Evolutionary conservation across 2,113 vertebrate genomes (phyloP), one percentile per base, ranked within the genome.

Genomic region (Planiliza haematocheilus): DNA sequence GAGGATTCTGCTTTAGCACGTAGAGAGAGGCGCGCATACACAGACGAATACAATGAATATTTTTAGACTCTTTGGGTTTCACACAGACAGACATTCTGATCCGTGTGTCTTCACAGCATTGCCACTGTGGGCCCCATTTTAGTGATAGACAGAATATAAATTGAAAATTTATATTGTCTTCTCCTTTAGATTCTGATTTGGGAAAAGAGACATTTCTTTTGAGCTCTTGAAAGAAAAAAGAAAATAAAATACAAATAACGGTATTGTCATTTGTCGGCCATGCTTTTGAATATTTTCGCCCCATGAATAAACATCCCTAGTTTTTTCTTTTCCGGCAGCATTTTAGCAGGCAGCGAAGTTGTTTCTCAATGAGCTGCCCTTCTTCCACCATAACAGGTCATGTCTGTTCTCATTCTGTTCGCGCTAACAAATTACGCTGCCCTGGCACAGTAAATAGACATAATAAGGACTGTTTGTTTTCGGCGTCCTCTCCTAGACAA

Each of bases 81-180:
- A 51, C 39, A 24, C 61, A 77, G 56, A 66, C 52, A 64, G 66
- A 83, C 74, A 63, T 85, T 81, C 68, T 69, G 74, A 84, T 80
- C 69, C 66, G 74, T 78, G 71, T 73, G 66, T 86, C 72, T 77
- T 85, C 73, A 74, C 74, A 71, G 83, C 79, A 51, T 73, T 72
- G 64, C 74, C 78, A 76, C 52, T 37, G 42, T 46, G 66, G 53
- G 24, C 24, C 51, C 62, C 43, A 86, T 88, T 85, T 77, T 74
- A 49, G 37, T 90, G 87, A 92, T 65, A 86, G 91, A 93, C 91
- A 65, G 91, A 93, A 93, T 92, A 92, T 92, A 92, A 93, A 93
- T 91, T 87, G 89, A 88, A 92, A 86, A 90, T 91, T 86, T 91
- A 83, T 88, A 86, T 90, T 89, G 82, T 90, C 79, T 86, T 86